phyloP scores from a whole-genome alignment of 2,888 invertebrate species.

The Chesias legatella region DNA sequence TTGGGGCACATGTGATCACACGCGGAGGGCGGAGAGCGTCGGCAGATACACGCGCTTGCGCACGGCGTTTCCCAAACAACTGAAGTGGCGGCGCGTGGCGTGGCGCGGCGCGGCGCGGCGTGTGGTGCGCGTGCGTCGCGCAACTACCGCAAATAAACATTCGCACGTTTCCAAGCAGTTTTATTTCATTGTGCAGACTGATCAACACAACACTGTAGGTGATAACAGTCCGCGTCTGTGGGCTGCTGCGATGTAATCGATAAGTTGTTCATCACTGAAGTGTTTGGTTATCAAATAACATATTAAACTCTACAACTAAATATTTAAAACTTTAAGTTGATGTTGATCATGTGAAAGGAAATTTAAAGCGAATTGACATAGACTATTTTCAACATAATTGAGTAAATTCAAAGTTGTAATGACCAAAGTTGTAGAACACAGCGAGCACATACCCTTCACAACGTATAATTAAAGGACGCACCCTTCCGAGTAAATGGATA shows the following conservation, averaged over 20 bases:
- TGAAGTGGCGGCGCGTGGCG: constrained; percentile 55
- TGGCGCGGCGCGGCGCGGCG: constrained; percentile 51
- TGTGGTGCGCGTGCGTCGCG: constrained; percentile 62
- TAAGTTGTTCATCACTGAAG: constrained; percentile 11
- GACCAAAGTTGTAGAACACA: constrained; percentile 6
- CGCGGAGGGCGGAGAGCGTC: constrained; percentile 24
- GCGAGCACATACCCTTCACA: constrained; percentile 9
- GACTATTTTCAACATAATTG: no score
- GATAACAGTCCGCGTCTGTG: constrained; percentile 26
- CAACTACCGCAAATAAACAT: constrained; percentile 72
- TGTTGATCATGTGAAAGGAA: no score
- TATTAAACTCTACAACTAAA: no score
- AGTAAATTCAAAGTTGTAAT: constrained; percentile 5
- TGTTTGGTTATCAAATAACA: no score
- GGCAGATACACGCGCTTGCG: constrained; percentile 51
- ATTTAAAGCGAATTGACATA: no score
- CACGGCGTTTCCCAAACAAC: constrained; percentile 54
- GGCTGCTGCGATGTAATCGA: constrained; percentile 15
- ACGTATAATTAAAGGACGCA: constrained; percentile 21
- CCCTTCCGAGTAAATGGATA: constrained; percentile 15
- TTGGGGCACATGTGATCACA: constrained; percentile 36
- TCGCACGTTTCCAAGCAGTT: constrained; percentile 46
- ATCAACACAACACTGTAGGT: constrained; percentile 29
- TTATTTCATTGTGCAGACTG: constrained; percentile 32
- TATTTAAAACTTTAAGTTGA: no score